Conservation (phyloP, 1,140 invertebrate species). For the Zaprionus inermis region DNA sequence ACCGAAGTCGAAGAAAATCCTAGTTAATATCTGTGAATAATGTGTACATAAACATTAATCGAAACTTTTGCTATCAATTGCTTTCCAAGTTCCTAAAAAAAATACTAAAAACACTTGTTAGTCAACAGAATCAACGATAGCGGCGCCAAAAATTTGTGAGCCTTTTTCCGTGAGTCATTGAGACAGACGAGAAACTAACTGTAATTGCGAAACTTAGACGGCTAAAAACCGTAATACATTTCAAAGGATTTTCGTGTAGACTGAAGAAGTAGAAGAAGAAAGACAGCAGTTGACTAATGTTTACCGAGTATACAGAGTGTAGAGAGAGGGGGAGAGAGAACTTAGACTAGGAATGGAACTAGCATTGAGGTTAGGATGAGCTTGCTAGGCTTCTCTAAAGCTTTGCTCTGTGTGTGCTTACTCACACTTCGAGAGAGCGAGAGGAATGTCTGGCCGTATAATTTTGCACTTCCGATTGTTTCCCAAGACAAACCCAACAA, state of each 20-base stretch:
- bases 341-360: neutral
- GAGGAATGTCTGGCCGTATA: slow-evolving; percentile 43
- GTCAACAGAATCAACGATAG: neutral
- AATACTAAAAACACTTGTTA: neutral
- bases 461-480: slow-evolving; percentile 55
- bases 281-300: slow-evolving; percentile 35
- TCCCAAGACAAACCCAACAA: slow-evolving; percentile 31
- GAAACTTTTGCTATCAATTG: neutral
- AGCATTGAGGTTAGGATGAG: slow-evolving; percentile 34
- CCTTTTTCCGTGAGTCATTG: slow-evolving; percentile 27
- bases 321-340: neutral
- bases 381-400: slow-evolving; percentile 21
- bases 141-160: neutral
- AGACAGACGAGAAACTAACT: slow-evolving; percentile 1
- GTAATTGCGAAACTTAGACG: slow-evolving; percentile 41
- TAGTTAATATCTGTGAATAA: neutral
- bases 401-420: slow-evolving; percentile 13
- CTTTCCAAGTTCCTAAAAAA: neutral
- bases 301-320: neutral
- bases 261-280: neutral
- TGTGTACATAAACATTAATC: neutral
- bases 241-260: slow-evolving; percentile 34
- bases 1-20: too few species aligned
- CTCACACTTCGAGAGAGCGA: neutral
- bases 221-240: slow-evolving; percentile 15